Percentiles rank a stretch among this genome's conserved stretches.
phyloP scores from a whole-genome alignment of 2,888 invertebrate species.

The Glaucopsyche alexis region DNA sequence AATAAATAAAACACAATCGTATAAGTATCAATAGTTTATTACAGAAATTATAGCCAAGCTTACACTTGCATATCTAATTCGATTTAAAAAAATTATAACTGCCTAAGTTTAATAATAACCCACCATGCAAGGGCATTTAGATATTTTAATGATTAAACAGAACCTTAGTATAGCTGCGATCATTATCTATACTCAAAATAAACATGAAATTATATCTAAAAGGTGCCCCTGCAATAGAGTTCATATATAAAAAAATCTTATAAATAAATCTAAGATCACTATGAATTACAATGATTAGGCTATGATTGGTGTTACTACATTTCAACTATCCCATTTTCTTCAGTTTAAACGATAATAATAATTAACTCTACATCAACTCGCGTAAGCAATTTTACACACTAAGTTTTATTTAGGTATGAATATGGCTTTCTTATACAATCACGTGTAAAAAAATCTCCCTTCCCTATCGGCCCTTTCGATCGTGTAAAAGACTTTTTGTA shows the following conservation, averaged over 20 bases:
- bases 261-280: constrained; percentile 74
- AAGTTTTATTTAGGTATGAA: constrained; percentile 49
- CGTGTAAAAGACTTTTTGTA: constrained; percentile 7
- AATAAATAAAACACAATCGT: constrained; percentile 46
- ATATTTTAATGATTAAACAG: constrained; percentile 30
- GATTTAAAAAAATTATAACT: constrained; percentile 67
- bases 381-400: constrained; percentile 58
- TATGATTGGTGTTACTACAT: constrained; percentile 77
- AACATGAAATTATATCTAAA: constrained; percentile 19
- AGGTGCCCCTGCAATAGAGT: constrained; percentile 50
- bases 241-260: constrained; percentile 68
- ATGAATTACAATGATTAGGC: constrained; percentile 72
- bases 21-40: constrained; percentile 78
- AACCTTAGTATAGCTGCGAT: constrained; percentile 28
- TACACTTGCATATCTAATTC: constrained; percentile 72
- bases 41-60: constrained; percentile 80
- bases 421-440: constrained; percentile 59
- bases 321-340: constrained; percentile 58
- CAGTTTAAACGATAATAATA: constrained; percentile 48
- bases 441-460: constrained; percentile 43
- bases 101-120: constrained; percentile 60
- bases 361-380: constrained; percentile 50
- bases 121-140: constrained; percentile 48
- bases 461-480: constrained; percentile 36
- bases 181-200: constrained; percentile 27